Evolutionary conservation across 2,113 vertebrate species (phyloP).

Genomic region (Psilopsiagon aurifrons): DNA sequence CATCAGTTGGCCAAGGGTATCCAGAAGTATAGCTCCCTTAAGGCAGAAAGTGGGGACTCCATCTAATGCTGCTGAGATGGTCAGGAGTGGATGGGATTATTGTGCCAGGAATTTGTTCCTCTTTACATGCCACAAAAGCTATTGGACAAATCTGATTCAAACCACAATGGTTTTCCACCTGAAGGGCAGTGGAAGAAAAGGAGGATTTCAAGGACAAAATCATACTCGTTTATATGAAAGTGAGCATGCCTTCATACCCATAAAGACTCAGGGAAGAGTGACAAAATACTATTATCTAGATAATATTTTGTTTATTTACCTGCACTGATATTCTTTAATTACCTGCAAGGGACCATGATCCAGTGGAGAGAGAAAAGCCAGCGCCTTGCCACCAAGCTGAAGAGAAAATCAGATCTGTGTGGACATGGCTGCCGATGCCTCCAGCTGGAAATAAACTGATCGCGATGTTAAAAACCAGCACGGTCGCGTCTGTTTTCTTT

Average conservation of each 20-base stretch:
- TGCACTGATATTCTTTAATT: background rate
- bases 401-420: background rate
- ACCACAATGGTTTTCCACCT: background rate
- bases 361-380: background rate
- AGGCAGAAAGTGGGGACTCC: background rate
- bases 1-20: background rate
- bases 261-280: background rate
- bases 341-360: background rate
- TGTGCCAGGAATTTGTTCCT: rapidly evolving
- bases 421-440: background rate
- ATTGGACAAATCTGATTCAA: background rate
- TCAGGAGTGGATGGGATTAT: background rate
- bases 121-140: background rate
- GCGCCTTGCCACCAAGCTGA: background rate
- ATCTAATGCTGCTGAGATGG: rapidly evolving
- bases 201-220: background rate
- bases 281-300: background rate
- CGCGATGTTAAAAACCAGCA: rapidly evolving
- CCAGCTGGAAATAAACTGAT: background rate
- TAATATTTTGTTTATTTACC: background rate
- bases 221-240: background rate
- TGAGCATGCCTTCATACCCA: background rate
- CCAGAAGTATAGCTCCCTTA: background rate
- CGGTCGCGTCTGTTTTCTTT: background rate
- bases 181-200: background rate